A percentile compares a stretch with the other conserved stretches of the same genome.
Evolutionary conservation across 2,888 invertebrate species (phyloP).

Genomic region (Atethmia centrago): DNA sequence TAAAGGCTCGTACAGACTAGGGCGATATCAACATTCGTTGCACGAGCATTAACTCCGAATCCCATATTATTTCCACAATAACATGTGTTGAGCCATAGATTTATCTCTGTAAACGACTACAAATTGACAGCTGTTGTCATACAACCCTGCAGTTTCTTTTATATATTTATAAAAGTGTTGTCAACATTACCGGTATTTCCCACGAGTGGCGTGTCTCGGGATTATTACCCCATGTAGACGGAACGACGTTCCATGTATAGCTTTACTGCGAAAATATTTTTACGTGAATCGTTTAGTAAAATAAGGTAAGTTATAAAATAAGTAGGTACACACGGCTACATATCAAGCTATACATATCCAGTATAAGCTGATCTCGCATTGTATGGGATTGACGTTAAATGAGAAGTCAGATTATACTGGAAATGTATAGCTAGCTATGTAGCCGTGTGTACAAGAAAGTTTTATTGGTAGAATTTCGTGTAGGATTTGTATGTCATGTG

Average conservation of each 20-base stretch:
- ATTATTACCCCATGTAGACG: slow-evolving; percentile 44
- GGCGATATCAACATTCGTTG: no score
- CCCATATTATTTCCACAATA: neutral
- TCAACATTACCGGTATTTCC: slow-evolving; percentile 44
- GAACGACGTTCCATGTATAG: slow-evolving; percentile 17
- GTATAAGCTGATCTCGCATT: no score
- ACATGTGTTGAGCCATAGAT: neutral
- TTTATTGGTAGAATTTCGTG: slow-evolving; percentile 20
- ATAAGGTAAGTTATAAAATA: slow-evolving; percentile 42
- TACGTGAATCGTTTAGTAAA: slow-evolving; percentile 26
- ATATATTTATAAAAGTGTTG: slow-evolving; percentile 36
- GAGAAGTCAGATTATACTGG: no score
- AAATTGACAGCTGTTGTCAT: slow-evolving; percentile 31
- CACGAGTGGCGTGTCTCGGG: slow-evolving; percentile 57
- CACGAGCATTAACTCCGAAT: no score
- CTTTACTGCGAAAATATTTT: slow-evolving; percentile 39
- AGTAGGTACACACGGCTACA: no score
- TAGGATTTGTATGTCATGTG: slow-evolving; percentile 1
- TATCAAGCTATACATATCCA: no score
- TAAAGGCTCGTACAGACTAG: no score
- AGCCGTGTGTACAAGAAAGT: no score
- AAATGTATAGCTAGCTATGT: no score
- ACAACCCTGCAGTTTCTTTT: slow-evolving; percentile 19
- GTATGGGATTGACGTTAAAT: no score
- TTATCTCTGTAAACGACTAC: neutral